Evolutionary conservation across 2,113 vertebrate species (phyloP), one percentile per base, ranked within the genome.

Genomic region (Rattus rattus): DNA sequence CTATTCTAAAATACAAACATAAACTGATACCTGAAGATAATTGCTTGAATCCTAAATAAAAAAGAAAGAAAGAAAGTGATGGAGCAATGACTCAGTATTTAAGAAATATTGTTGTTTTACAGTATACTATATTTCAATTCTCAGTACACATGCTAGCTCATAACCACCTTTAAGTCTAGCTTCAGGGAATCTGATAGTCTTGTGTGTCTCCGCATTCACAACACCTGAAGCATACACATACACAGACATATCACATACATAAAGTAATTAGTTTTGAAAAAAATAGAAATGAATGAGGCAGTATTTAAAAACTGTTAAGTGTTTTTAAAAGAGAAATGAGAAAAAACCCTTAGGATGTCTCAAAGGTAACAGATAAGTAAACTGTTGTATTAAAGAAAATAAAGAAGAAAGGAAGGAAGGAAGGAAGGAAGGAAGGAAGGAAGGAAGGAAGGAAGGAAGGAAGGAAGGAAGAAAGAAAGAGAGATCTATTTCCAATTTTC

Each of bases 401-500:
- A 10, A n/a, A 12, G 16, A 36, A n/a, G 5, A 43, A 43, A 11
- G 11, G 10, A 43, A 11, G 26, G 5, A 28, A 14, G 28, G 24
- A 5, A 47, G 28, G 43, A 28, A 33, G 49, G 24, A 1, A 7
- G 3, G 11, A 1, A 14, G 2, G 17, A 17, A 24, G 30, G 22
- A 43, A 11, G 11, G 10, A 43, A 11, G 26, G 5, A 28, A 14
- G 28, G 24, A 5, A 47, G 28, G 43, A 28, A 33, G 49, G 24
- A 1, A 7, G 3, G 11, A 1, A 14, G 2, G 17, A 17, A 24
- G 30, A 11, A 91, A 63, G n/a, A 43, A 7, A 6, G 36, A 6
- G 70, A 30, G 19, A 61, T 19, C 17, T 59, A 59, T 59, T 19
- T 59, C 2, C 17, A 59, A 59, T 59, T 59, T 59, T 59, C 56